Evolutionary conservation across 2,888 invertebrate species (phyloP).

Genomic region (Cantharis flavilabris): DNA sequence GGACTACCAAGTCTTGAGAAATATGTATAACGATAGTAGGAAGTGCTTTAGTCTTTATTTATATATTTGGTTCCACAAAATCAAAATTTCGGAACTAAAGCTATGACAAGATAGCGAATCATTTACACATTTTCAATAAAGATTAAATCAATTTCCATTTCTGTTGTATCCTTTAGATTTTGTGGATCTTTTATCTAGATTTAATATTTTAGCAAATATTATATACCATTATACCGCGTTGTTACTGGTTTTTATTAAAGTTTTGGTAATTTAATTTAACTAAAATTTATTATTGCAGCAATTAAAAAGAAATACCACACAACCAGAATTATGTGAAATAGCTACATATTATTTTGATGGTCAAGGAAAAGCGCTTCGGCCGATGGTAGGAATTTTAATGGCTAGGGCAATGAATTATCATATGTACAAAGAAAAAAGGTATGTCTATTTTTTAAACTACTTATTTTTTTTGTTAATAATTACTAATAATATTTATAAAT

Average conservation of each 20-base stretch:
- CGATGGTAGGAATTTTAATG: conserved; percentile 93
- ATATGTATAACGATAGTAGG: too few species aligned
- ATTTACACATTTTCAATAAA: too few species aligned
- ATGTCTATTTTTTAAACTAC: conserved; percentile 44
- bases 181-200: too few species aligned
- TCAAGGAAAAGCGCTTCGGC: conserved; percentile 95
- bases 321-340: conserved; percentile 85
- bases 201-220: too few species aligned
- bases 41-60: too few species aligned
- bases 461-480: neutral
- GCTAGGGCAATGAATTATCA: conserved; percentile 92
- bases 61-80: too few species aligned
- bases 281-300: conserved; percentile 61
- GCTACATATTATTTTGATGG: conserved; percentile 98
- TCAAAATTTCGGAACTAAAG: too few species aligned
- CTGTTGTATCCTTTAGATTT: too few species aligned
- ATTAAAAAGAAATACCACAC: conserved; percentile 77
- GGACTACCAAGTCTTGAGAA: too few species aligned
- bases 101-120: too few species aligned
- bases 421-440: conserved; percentile 84
- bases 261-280: neutral
- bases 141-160: too few species aligned
- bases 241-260: neutral
- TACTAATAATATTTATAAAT: neutral
- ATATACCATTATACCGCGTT: too few species aligned